A percentile compares a stretch with the other conserved stretches of the same genome.
Evolutionary conservation across 2,888 invertebrate genomes (phyloP).

Genomic region (Lamproptera curius): DNA sequence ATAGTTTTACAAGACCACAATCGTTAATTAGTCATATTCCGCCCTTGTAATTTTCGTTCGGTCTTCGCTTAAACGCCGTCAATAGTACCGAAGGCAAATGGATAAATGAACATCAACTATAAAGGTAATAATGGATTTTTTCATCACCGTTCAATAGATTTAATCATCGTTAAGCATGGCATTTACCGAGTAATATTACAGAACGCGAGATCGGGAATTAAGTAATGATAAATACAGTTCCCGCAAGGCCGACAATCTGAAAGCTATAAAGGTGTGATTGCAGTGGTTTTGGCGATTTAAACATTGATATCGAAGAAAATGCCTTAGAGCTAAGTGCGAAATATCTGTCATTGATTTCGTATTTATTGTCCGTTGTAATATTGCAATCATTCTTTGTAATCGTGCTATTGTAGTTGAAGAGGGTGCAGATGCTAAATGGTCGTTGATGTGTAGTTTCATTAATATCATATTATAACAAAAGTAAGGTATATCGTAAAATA

Average conservation of each 20-base stretch:
- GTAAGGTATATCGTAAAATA: no score
- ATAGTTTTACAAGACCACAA: not conserved
- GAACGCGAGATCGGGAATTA: slow-evolving; percentile 34
- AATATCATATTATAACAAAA: no score
- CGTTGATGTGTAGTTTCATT: no score
- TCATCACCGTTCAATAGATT: slow-evolving; percentile 5
- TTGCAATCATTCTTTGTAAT: no score
- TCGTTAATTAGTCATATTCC: not conserved
- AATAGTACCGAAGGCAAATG: not conserved
- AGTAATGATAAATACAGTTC: slow-evolving; percentile 56
- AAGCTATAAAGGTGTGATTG: slow-evolving; percentile 36
- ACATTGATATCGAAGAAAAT: no score
- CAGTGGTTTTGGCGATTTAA: slow-evolving; percentile 22
- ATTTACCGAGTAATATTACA: slow-evolving; percentile 10
- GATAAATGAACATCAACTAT: not conserved
- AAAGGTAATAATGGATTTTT: not conserved
- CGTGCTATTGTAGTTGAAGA: no score
- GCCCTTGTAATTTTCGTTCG: not conserved
- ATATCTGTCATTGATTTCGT: no score
- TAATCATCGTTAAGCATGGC: slow-evolving; percentile 7
- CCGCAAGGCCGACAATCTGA: slow-evolving; percentile 40
- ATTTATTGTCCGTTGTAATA: no score
- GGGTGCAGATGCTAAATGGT: no score
- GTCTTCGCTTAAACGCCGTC: not conserved
- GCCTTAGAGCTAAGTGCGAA: no score